phyloP scores from a whole-genome alignment of 2,888 invertebrate genomes.

The Allolobophora icterica region DNA sequence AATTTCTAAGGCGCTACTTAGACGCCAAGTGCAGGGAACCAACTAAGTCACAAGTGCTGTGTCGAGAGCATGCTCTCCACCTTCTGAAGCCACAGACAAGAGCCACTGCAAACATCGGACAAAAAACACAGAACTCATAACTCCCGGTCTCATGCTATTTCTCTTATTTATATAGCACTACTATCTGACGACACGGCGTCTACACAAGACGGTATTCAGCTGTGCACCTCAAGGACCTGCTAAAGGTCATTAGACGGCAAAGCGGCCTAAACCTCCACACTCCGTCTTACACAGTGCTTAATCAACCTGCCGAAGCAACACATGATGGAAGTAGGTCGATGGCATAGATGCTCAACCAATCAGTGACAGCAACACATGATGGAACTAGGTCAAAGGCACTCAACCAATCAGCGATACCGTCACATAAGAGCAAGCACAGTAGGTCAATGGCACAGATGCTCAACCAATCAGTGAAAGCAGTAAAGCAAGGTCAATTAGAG shows the following conservation, averaged over 20 bases:
- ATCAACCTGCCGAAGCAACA: neutral
- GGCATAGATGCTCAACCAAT: neutral
- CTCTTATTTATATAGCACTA: neutral
- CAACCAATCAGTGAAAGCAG: constrained; percentile 4
- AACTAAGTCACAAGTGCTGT: too few species aligned
- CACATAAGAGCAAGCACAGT: too few species aligned
- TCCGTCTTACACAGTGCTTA: neutral
- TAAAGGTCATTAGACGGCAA: neutral
- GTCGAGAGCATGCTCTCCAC: neutral
- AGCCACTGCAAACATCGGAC: neutral
- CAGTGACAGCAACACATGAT: neutral
- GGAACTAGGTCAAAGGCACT: neutral
- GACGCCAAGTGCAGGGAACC: too few species aligned
- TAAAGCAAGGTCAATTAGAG: neutral
- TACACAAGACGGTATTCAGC: neutral
- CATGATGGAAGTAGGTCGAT: neutral
- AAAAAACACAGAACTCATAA: neutral
- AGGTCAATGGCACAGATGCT: too few species aligned
- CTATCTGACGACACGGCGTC: neutral
- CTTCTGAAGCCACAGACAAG: neutral
- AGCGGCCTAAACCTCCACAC: neutral
- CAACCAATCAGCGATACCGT: too few species aligned
- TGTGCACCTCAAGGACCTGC: neutral
- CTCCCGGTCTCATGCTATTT: neutral
- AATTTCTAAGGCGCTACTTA: too few species aligned